A percentile compares a stretch with the other conserved stretches of the same genome.
These are phyloP conservation scores for Trachelus tabidus DNA, from an alignment of 2,888 invertebrate genomes.

Conservation along the genomic window DNA sequence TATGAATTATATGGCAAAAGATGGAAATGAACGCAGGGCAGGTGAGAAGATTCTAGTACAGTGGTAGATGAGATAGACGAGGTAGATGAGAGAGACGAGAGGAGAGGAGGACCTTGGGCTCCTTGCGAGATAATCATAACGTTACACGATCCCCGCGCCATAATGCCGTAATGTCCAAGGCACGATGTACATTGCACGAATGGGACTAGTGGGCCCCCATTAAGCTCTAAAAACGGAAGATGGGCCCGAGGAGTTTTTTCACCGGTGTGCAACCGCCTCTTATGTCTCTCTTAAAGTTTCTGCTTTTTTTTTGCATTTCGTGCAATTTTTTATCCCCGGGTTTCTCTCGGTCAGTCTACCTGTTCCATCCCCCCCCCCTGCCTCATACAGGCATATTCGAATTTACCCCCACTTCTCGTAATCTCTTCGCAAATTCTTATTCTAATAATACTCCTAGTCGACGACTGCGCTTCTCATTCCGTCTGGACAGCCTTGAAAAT, in stretches of 20 bases:
- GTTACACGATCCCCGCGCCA: conserved; percentile 56
- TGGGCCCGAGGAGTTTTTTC: not conserved
- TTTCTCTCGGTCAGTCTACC: not conserved
- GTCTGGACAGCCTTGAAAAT: not conserved
- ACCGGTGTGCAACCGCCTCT: not conserved
- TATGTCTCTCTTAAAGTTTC: not conserved
- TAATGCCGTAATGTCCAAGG: conserved; percentile 57
- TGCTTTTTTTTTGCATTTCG: not conserved
- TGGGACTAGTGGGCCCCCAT: conserved; percentile 19
- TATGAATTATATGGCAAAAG: conserved; percentile 48
- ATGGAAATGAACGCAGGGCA: not conserved
- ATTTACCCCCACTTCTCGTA: not conserved
- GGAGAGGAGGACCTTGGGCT: conserved; percentile 57
- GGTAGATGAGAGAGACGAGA: conserved; percentile 26
- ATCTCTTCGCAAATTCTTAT: not conserved
- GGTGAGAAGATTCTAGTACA: too few relatives aligned
- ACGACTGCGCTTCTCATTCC: not conserved
- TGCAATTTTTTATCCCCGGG: not conserved
- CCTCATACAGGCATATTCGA: not conserved
- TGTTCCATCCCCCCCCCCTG: not conserved
- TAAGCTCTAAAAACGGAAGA: conserved; percentile 15
- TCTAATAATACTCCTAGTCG: not conserved
- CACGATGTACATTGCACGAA: conserved; percentile 55
- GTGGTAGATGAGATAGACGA: conserved; percentile 35
- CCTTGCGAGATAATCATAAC: conserved; percentile 63